Evolutionary conservation across 2,888 invertebrate genomes (phyloP), one percentile per base, ranked within the genome.

Genomic region (Ophion costatus): DNA sequence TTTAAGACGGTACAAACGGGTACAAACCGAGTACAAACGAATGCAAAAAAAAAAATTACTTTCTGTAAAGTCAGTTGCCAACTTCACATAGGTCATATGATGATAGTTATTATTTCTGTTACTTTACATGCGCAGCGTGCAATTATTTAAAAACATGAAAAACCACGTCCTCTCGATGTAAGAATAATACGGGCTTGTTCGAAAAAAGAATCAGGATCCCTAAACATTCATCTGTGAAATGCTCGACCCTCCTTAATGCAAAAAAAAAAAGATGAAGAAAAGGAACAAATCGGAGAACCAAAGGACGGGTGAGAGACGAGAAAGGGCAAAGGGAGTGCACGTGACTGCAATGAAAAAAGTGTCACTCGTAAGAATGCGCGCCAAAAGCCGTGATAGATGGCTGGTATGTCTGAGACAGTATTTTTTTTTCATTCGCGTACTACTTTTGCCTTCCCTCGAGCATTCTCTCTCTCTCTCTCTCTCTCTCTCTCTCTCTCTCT

Each of bases 371-470:
- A 74, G 61, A 42, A 69, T 75, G 74, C n/a, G 33, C 33, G 69
- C 74, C 61, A 80, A 75, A 74, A 66, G 74, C 75, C 74, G 74
- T 61, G 74, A 80, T 75, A 75, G 74, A 80, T 75, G 17, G 67
- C 67, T 59, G 59, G n/a, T 42, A 42, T 24, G 77, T 77, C 67
- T 69, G 77, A 38, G 59, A 69, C 67, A 20, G 42, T 61, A 67
- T 67, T 69, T 59, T 59, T 59, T 57, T 59, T 29, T 17, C 24
- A 38, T 20, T 42, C 10, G n/a, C 20, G 38, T 67, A 67, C 66
- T 56, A 70, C 70, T 51, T 69, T 10, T 45, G 9, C 45, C 24
- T 56, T 14, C 69, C 45, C 51, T 69, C 56, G 56, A 29, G 70
- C 29, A 70, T 22, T 3, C 14, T 67, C 66, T 67, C 20, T 38